Base-by-base conservation (phyloP, 2,888 invertebrate species). In the Elysia crispata region DNA sequence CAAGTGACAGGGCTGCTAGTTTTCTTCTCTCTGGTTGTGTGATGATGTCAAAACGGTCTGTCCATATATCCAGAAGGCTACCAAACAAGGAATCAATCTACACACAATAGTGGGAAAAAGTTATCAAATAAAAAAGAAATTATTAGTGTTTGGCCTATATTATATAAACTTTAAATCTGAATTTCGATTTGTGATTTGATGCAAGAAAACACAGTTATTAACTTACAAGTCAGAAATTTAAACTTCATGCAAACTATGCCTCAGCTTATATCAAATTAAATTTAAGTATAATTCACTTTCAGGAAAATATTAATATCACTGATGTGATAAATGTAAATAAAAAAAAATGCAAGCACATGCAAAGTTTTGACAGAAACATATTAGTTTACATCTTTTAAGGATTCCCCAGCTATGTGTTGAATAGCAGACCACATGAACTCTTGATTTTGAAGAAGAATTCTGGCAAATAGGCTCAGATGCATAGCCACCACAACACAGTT, bases 11-110 rank as follows among this genome's bases (percentile, higher is more conserved):
- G 92, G 95, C 95, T 84, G 96, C 94, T 49, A 98, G 93, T 92
- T 98, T 98, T 88, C 96, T 94, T 91, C 96, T 94, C 89, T 97
- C 96, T 13, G 95, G 94, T 85, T 96, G 96, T 0, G 95, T 94
- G 1, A 97, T 95, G 76, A 95, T 93, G 60, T 95, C 94, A 95
- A 97, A 95, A 91, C 95, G 95, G 83, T 94, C 94, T 11, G 96
- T 94, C 96, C 97, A 97, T 0, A 95, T 94, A 85, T 95, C 95
- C 72, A 97, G 92, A 60, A 91, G 78, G 30, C 82, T 81, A 30
- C 87, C 86, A 33, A 91, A 82, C 18, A 90, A 33, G 70, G 83
- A 78, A 62, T 86, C 84, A 60, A 84, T 85, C 90, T 91, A n/a
- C n/a, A n/a, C n/a, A n/a, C n/a, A n/a, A n/a, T n/a, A n/a, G n/a